These are phyloP conservation scores for Synergus gifuensis DNA, from an alignment of 2,888 invertebrate genomes.

Conservation along the genomic window DNA sequence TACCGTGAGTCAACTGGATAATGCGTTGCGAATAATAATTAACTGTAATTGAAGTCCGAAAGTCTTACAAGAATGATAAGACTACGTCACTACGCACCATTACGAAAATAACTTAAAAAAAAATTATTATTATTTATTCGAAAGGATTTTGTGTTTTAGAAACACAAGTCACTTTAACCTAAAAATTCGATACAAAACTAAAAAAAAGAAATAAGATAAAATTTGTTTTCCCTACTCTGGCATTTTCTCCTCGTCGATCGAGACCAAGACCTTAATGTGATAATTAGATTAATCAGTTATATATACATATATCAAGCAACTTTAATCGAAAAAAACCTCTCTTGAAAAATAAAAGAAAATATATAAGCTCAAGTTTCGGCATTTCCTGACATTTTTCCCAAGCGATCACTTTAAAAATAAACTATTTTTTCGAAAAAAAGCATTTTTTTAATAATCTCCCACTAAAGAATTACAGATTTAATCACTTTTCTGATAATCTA, in stretches of 20 bases:
- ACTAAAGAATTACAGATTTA: neutral
- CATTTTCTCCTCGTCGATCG: neutral
- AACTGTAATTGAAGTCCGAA: slow-evolving; percentile 1
- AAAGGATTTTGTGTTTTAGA: neutral
- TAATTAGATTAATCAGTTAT: neutral
- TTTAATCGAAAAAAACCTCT: neutral
- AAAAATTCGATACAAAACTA: neutral
- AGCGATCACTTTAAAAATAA: neutral
- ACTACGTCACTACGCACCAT: neutral
- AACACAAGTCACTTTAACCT: neutral
- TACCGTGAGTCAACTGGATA: slow-evolving; percentile 21
- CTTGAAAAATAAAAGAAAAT: neutral
- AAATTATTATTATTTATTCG: no score
- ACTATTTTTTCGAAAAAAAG: neutral
- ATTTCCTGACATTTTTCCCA: neutral
- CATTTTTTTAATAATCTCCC: neutral
- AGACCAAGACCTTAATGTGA: neutral
- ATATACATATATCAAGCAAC: neutral
- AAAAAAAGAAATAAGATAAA: neutral
- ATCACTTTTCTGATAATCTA: neutral
- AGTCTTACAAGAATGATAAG: neutral
- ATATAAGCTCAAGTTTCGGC: neutral
- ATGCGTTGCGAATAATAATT: slow-evolving; percentile 28
- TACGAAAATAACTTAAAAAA: neutral
- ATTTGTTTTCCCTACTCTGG: neutral